Conservation (phyloP, 2,113 vertebrate species). For the Nymphicus hollandicus region DNA sequence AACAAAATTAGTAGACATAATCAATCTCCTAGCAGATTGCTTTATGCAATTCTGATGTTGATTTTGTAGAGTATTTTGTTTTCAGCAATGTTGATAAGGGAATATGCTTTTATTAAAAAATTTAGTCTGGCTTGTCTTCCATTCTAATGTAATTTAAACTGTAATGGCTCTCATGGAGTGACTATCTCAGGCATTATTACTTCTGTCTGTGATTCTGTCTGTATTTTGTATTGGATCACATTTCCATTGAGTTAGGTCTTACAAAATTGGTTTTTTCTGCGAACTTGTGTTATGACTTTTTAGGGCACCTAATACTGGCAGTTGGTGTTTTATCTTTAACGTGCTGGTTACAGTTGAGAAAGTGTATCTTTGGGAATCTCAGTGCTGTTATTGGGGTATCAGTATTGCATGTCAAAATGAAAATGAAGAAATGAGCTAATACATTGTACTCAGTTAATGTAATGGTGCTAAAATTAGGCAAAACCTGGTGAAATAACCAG, state of each 20-base stretch:
- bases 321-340: not conserved
- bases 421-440: not conserved
- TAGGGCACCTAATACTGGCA: not conserved
- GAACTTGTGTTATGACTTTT: not conserved
- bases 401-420: not conserved
- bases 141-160: not conserved
- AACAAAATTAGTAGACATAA: not conserved
- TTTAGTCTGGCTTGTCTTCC: not conserved
- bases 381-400: not conserved
- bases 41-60: not conserved
- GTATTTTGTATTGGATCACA: not conserved
- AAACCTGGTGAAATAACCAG: not conserved
- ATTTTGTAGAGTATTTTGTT: not conserved
- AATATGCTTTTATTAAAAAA: not conserved
- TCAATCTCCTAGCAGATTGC: not conserved
- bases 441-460: not conserved
- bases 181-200: not conserved
- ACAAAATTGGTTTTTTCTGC: not conserved
- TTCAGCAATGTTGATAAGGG: not conserved
- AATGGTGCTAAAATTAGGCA: not conserved
- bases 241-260: not conserved
- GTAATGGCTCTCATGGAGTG: not conserved
- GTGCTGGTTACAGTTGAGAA: not conserved
- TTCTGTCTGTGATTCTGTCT: not conserved
- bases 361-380: not conserved